A percentile compares a stretch with the other conserved stretches of the same genome.
phyloP scores from a whole-genome alignment of 1,140 invertebrate species.

The Coelopa frigida region DNA sequence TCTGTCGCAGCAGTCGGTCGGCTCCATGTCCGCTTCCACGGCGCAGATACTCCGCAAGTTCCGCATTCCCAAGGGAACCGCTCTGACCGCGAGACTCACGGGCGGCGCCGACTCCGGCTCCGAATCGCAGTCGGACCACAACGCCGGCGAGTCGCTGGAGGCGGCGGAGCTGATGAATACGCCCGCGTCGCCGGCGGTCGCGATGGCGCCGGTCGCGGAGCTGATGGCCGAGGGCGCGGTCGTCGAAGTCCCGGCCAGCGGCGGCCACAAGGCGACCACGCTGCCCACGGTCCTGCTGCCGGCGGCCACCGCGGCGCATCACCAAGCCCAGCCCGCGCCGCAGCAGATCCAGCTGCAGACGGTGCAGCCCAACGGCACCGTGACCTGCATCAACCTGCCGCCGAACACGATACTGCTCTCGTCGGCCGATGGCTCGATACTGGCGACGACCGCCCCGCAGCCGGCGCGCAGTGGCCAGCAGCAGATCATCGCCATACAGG shows the following conservation, averaged over 20 bases:
- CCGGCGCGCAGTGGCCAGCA: conserved; percentile 21
- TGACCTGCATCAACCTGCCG: conserved; percentile 39
- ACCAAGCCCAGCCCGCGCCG: not conserved
- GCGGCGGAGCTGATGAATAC: not conserved
- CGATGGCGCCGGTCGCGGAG: not conserved
- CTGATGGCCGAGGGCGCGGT: not conserved
- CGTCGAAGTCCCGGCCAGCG: not conserved
- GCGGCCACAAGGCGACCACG: conserved; percentile 12
- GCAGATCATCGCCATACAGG: conserved; percentile 27
- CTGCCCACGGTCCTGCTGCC: conserved; percentile 1
- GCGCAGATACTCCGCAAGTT: conserved; percentile 39
- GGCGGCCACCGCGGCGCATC: conserved; percentile 15
- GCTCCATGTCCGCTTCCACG: conserved; percentile 26
- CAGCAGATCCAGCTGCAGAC: conserved; percentile 34
- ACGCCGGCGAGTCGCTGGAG: not conserved
- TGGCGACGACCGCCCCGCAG: conserved; percentile 25
- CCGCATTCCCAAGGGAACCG: conserved; percentile 40
- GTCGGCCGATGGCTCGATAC: conserved; percentile 34
- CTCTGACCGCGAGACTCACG: conserved; percentile 28
- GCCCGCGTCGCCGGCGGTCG: not conserved
- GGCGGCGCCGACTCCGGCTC: not conserved
- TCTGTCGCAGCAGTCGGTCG: too few relatives aligned
- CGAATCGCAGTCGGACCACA: too few relatives aligned
- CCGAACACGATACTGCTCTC: conserved; percentile 37
- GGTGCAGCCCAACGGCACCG: conserved; percentile 34